Evolutionary conservation across 2,888 invertebrate species (phyloP).

Genomic region (Mechanitis messenoides): DNA sequence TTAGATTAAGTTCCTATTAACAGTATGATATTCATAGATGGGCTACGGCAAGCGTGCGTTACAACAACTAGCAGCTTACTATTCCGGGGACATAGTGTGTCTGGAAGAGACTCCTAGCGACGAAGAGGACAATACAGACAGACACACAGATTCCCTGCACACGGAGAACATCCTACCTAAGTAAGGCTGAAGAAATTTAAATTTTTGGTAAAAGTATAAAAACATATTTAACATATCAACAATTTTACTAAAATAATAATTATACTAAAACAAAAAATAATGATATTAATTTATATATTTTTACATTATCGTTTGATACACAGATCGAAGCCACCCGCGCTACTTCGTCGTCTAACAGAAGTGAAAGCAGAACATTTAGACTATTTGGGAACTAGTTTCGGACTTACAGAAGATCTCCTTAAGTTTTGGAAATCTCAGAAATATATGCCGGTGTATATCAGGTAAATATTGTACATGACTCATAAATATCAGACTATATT

Average conservation of each 20-base stretch:
- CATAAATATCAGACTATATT: background rate
- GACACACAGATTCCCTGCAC: slow-evolving; percentile 42
- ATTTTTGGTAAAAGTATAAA: no score
- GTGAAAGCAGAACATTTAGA: slow-evolving; percentile 89
- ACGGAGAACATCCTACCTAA: slow-evolving; percentile 79
- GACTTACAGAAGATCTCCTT: slow-evolving; percentile 89
- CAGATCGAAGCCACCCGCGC: slow-evolving; percentile 87
- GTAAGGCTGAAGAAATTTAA: slow-evolving; percentile 33
- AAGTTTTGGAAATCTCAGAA: slow-evolving; percentile 91
- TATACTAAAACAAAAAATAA: no score
- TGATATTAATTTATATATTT: no score
- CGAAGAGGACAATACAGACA: slow-evolving; percentile 58
- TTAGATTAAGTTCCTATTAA: background rate
- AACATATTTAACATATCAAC: no score
- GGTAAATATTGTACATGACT: slow-evolving; percentile 62
- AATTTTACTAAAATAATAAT: no score
- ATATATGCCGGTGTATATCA: slow-evolving; percentile 93
- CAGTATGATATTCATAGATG: slow-evolving; percentile 79
- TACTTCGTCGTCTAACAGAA: slow-evolving; percentile 90
- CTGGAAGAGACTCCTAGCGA: slow-evolving; percentile 75
- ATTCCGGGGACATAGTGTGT: slow-evolving; percentile 85
- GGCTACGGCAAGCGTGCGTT: slow-evolving; percentile 96
- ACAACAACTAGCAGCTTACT: slow-evolving; percentile 90
- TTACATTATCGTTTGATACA: background rate
- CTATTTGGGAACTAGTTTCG: slow-evolving; percentile 96